Evolutionary conservation across 2,888 invertebrate genomes (phyloP).

Genomic region (Liposcelis brunnea): DNA sequence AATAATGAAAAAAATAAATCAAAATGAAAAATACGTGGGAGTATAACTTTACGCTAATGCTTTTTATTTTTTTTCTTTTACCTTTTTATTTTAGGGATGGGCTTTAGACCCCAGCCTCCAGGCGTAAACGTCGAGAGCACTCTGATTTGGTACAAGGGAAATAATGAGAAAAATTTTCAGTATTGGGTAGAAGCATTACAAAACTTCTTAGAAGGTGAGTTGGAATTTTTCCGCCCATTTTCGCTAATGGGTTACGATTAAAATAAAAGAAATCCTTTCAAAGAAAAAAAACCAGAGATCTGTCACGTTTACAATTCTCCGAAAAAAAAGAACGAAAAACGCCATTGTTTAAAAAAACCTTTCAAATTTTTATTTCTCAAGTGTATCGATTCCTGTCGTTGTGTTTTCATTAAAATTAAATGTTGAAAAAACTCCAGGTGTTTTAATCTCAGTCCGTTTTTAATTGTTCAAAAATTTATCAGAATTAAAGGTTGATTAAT

Average conservation of each 20-base stretch:
- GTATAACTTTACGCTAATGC: too few relatives aligned
- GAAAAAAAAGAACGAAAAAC: too few relatives aligned
- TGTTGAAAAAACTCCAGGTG: neutral
- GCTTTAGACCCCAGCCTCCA: conserved; percentile 84
- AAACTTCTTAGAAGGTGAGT: conserved; percentile 60
- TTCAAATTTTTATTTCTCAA: too few relatives aligned
- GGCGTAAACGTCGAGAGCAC: conserved; percentile 78
- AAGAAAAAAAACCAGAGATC: too few relatives aligned
- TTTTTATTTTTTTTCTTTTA: too few relatives aligned
- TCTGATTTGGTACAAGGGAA: conserved; percentile 83
- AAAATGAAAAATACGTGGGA: too few relatives aligned
- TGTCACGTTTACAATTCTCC: too few relatives aligned
- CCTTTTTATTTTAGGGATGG: conserved; percentile 41
- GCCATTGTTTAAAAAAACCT: too few relatives aligned
- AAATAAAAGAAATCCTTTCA: neutral
- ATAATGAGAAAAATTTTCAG: conserved; percentile 52
- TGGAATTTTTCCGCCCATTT: conserved; percentile 17
- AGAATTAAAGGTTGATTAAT: too few relatives aligned
- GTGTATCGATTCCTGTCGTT: too few relatives aligned
- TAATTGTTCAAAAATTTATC: too few relatives aligned
- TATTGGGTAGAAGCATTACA: conserved; percentile 62
- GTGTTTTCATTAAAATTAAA: neutral
- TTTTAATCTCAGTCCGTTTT: neutral
- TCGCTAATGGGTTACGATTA: neutral
- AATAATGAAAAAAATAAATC: too few relatives aligned